phyloP scores from a whole-genome alignment of 2,113 vertebrate species.

The Notarius lentiginosus region DNA sequence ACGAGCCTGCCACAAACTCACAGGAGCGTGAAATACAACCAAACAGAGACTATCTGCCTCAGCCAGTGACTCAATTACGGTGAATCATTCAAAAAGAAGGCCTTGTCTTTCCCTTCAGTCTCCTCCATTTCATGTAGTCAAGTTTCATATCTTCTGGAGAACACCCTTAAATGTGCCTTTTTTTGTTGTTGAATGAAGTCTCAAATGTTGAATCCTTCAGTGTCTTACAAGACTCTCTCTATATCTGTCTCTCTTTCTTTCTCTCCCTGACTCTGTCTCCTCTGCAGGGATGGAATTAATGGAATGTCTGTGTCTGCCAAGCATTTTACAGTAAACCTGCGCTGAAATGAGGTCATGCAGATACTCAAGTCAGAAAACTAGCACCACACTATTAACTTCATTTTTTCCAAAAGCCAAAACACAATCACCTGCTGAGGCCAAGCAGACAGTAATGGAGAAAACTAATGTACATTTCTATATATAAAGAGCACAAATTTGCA shows the following conservation, averaged over 20 bases:
- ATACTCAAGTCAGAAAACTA: constrained; percentile 26
- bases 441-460: constrained; percentile 14
- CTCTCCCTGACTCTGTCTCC: background rate
- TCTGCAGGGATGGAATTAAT: constrained; percentile 35
- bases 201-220: background rate
- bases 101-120: constrained; percentile 35
- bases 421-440: constrained; percentile 4
- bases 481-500: background rate
- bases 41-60: constrained; percentile 47
- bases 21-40: constrained; percentile 49
- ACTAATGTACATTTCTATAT: background rate
- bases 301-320: constrained; percentile 40
- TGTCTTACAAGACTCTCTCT: background rate
- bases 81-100: constrained; percentile 46
- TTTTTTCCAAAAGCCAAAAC: constrained; percentile 29
- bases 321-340: constrained; percentile 42
- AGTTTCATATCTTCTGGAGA: constrained; percentile 29
- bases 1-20: constrained; percentile 45
- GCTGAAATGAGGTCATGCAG: constrained; percentile 35
- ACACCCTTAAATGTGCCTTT: constrained; percentile 25
- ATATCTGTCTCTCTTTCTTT: background rate
- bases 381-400: constrained; percentile 14
- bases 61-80: constrained; percentile 50
- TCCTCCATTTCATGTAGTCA: constrained; percentile 26
- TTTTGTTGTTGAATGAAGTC: constrained; percentile 24